These are phyloP conservation scores for Cremastobaeus sp. DNA, from an alignment of 2,888 invertebrate genomes.

Conservation along the genomic window DNA sequence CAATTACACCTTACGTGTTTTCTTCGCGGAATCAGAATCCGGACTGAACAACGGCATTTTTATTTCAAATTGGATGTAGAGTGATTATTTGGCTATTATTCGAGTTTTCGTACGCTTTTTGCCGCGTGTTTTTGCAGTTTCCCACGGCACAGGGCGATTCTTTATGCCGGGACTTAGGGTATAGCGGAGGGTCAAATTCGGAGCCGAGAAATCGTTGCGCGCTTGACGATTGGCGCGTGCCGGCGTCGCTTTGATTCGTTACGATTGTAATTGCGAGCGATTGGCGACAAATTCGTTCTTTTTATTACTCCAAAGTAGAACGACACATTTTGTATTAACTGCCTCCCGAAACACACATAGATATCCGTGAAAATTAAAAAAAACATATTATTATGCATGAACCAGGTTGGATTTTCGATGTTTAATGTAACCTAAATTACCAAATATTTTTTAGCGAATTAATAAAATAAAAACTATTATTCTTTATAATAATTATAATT, in stretches of 20 bases:
- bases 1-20: conserved; percentile 33
- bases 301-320: too few relatives aligned
- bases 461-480: too few relatives aligned
- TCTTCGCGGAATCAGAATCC: conserved; percentile 31
- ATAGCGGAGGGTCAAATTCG: conserved; percentile 66
- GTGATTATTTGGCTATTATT: conserved; percentile 45
- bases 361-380: too few relatives aligned
- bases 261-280: conserved; percentile 74
- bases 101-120: conserved; percentile 21
- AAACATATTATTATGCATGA: too few relatives aligned
- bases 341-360: too few relatives aligned
- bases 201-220: conserved; percentile 66
- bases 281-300: conserved; percentile 71
- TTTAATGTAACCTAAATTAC: too few relatives aligned
- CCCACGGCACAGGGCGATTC: conserved; percentile 71
- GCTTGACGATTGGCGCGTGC: conserved; percentile 70
- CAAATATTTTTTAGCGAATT: too few relatives aligned
- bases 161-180: conserved; percentile 60
- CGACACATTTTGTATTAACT: too few relatives aligned
- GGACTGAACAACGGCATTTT: conserved; percentile 23
- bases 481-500: too few relatives aligned
- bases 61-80: conserved; percentile 25
- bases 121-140: conserved; percentile 65
- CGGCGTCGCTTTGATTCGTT: conserved; percentile 70
- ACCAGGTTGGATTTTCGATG: too few relatives aligned